Evolutionary conservation across 2,888 invertebrate genomes (phyloP).

Genomic region (Aromia moschata): DNA sequence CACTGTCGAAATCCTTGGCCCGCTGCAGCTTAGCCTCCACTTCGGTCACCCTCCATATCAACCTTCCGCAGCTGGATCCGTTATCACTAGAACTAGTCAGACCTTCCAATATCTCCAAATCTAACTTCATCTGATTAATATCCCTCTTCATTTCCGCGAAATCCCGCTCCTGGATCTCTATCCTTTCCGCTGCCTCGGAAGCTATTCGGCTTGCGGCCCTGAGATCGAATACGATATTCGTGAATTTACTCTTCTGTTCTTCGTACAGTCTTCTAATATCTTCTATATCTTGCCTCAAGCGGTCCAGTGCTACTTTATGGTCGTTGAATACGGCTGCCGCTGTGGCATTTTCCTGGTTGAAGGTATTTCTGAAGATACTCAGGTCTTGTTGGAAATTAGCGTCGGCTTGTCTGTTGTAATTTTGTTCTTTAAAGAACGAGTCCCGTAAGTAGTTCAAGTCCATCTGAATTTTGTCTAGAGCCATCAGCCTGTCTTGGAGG

Average conservation of each 20-base stretch:
- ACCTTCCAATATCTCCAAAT: conserved; percentile 63
- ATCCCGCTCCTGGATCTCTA: conserved; percentile 64
- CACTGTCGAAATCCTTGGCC: conserved; percentile 72
- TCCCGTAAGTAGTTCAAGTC: conserved; percentile 50
- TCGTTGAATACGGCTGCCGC: conserved; percentile 60
- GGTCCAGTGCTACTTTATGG: conserved; percentile 55
- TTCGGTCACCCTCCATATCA: conserved; percentile 76
- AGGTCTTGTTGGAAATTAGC: conserved; percentile 45
- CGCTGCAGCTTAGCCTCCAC: conserved; percentile 73
- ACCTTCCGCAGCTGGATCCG: conserved; percentile 30
- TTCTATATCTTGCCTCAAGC: conserved; percentile 46
- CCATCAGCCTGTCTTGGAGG: conserved; percentile 46
- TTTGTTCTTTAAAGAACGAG: conserved; percentile 52
- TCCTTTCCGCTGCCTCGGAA: conserved; percentile 65
- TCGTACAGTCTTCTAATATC: conserved; percentile 50
- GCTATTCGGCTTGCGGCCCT: conserved; percentile 65
- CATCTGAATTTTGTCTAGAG: conserved; percentile 49
- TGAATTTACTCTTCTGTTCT: conserved; percentile 63
- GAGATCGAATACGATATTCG: conserved; percentile 64
- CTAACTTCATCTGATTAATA: conserved; percentile 63
- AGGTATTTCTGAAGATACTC: conserved; percentile 56
- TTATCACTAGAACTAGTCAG: conserved; percentile 35
- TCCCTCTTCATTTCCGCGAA: conserved; percentile 59
- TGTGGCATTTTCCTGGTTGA: conserved; percentile 59
- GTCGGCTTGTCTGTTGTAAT: conserved; percentile 46